A percentile compares a stretch with the other conserved stretches of the same genome.
These are phyloP conservation scores for Bos javanicus DNA, from an alignment of 2,113 vertebrate genomes.

Conservation along the genomic window DNA sequence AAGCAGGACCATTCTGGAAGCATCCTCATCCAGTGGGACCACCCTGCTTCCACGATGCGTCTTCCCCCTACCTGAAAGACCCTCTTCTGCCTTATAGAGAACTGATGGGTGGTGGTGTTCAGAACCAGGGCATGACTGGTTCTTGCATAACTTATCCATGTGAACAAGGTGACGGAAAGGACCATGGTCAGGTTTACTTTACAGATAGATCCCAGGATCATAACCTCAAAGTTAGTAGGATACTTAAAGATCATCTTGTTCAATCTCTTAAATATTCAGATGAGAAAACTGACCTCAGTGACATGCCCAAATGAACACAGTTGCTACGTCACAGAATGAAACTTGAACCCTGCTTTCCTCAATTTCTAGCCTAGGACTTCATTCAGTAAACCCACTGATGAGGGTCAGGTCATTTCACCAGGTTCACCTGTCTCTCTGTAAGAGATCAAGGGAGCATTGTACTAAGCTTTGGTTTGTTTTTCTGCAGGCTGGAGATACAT, in stretches of 20 bases:
- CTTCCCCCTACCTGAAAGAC: not conserved
- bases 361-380: not conserved
- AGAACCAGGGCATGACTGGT: not conserved
- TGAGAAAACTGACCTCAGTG: not conserved
- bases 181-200: not conserved
- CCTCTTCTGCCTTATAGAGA: not conserved
- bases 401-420: not conserved
- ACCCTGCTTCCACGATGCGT: not conserved
- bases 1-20: not conserved
- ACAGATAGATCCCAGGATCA: not conserved
- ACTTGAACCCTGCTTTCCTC: not conserved
- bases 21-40: not conserved
- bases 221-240: not conserved
- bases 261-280: not conserved
- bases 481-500: not conserved
- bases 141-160: not conserved
- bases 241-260: not conserved
- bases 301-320: not conserved
- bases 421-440: not conserved
- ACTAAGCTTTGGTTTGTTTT: not conserved
- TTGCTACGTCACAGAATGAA: not conserved
- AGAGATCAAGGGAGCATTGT: not conserved
- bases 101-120: not conserved
- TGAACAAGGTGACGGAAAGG: not conserved
- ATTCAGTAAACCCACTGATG: not conserved